phyloP scores from a whole-genome alignment of 2,888 invertebrate genomes.

The Cotesia congregata region DNA sequence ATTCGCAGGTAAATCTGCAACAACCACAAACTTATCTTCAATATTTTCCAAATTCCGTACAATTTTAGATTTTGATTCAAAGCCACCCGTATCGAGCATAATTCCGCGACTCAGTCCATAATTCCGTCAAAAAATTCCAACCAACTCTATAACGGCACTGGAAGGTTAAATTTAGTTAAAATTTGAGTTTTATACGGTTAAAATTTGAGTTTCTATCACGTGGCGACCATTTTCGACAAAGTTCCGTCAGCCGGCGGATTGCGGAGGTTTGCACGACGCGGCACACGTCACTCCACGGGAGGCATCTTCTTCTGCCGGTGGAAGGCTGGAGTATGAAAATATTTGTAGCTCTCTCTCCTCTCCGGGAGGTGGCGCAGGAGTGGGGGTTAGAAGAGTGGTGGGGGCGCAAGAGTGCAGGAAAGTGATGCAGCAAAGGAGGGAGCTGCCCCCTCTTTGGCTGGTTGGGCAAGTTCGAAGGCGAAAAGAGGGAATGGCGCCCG shows the following conservation, averaged over 20 bases:
- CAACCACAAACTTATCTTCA: constrained; percentile 7
- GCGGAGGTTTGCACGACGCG: too few relatives aligned
- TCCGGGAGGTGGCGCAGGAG: not conserved
- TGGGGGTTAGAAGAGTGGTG: not conserved
- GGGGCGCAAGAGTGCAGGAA: not conserved
- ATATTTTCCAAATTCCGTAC: not conserved
- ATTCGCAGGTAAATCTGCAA: constrained; percentile 57
- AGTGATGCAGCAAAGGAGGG: not conserved
- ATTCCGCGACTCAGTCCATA: not conserved
- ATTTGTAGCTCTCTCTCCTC: constrained; percentile 56
- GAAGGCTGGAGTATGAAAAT: constrained; percentile 69
- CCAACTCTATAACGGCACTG: too few relatives aligned
- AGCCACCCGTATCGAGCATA: not conserved
- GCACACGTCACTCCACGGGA: constrained; percentile 62
- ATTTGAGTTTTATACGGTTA: not conserved
- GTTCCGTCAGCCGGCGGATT: constrained; percentile 2
- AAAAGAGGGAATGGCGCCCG: not conserved
- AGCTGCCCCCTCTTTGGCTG: too few relatives aligned
- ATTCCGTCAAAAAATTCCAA: too few relatives aligned
- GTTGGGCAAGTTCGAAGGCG: too few relatives aligned
- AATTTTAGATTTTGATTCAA: too few relatives aligned
- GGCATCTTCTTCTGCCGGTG: constrained; percentile 68
- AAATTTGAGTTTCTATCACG: not conserved
- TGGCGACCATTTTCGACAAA: constrained; percentile 13
- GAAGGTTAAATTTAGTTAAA: too few relatives aligned